Base-by-base conservation (phyloP, 2,888 invertebrate species). In the Syrista parreyssii region DNA sequence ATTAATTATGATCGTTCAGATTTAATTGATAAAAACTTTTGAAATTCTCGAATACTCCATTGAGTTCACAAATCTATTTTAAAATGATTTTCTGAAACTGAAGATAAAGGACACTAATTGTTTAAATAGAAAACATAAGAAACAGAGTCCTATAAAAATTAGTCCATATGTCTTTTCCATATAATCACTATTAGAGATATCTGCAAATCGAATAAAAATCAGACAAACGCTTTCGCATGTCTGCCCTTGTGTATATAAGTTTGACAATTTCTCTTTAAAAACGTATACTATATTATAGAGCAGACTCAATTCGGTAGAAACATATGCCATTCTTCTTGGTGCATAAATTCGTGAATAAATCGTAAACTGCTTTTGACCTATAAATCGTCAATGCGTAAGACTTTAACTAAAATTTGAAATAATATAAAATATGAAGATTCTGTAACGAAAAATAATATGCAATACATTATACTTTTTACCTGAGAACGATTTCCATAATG, bases 401-500 rank as follows among this genome's bases (percentile, higher is more conserved):
- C 15, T 40, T 15, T 55, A 2, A 55, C 9, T 23, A 55, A 23
- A 23, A 23, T 55, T 9, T 55, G 23, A 55, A 55, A 23, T 23
- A 55, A 55, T 55, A 55, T 55, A 55, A 55, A 55, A 23, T 23
- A 55, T 55, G 9, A 55, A 55, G 23, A 55, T 4, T 23, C 23
- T 15, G 55, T 23, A 55, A 6, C 23, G 9, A 55, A 55, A 55
- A 55, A 15, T 55, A 55, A 55, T 55, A 23, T 23, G 9, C 15
- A 23, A 55, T 15, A 23, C 1, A 23, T 73, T 75, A 36, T 11
- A 23, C 35, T 33, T 68, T 87, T 86, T 89, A 95, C 95, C 95
- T 94, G 80, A 94, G 92, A 35, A 92, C 87, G 73, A 93, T 88
- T 89, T 95, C 95, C 92, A 94, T 93, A 72, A 94, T 89, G 6